Base-by-base conservation (phyloP, 2,888 invertebrate genomes). In the Hecatera dysodea region DNA sequence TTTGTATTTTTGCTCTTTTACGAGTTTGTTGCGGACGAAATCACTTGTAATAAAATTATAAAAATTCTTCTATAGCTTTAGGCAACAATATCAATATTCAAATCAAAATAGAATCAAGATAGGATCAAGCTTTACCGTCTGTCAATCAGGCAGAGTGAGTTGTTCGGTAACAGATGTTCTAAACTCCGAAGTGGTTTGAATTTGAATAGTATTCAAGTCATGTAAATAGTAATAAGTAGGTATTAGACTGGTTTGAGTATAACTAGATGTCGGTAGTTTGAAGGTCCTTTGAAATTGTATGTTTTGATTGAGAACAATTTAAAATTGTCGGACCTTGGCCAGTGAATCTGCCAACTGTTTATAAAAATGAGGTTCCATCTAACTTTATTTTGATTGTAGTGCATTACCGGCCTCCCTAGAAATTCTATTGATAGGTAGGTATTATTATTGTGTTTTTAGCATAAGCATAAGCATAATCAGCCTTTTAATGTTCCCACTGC, bases 151-250 rank as follows among this genome's bases (percentile, higher is more conserved):
- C n/a, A n/a, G n/a, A n/a, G n/a, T 42, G 24, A 39, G 24, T 7
- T 59, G 24, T 19, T 42, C 24, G 36, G 17, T 19, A 48, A 46
- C 63, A 70, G 53, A 68, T 78, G 65, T 73, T 73, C 70, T 61
- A 53, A 66, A 75, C 70, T 62, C 69, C 53, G 12, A 53, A 48
- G 56, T 44, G 39, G 55, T 50, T 22, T 68, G 33, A 22, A 68
- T 68, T 68, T 62, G 44, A 73, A 73, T 73, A 64, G n/a, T 52
- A 57, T 72, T 67, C 62, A 59, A 63, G 57, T 48, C 56, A 61
- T 61, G 22, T 27, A 46, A 74, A 33, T 46, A 48, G 46, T n/a
- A 50, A 52, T n/a, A 50, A 52, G 61, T 48, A 36, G 36, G 55
- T 33, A 33, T 55, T 64, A 46, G 27, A 33, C 42, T 70, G 27